phyloP scores from a whole-genome alignment of 2,888 invertebrate species.

The Phyllotreta cruciferae region DNA sequence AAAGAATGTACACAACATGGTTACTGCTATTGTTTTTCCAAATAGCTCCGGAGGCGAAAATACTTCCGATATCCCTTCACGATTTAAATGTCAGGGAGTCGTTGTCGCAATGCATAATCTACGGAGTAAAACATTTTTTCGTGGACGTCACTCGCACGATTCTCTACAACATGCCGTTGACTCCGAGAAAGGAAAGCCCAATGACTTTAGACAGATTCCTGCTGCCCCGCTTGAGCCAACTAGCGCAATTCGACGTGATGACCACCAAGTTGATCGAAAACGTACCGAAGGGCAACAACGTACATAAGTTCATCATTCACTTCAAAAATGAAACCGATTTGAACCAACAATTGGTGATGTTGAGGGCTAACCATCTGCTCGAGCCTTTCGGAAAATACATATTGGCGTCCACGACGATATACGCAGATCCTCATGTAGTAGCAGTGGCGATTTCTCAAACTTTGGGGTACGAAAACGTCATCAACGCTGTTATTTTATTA shows the following conservation, averaged over 20 bases:
- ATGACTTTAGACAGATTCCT: constrained; percentile 11
- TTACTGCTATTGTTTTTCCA: no score
- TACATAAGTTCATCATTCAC: constrained; percentile 28
- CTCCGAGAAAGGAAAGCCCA: not conserved
- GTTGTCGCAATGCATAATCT: constrained; percentile 28
- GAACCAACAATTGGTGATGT: constrained; percentile 6
- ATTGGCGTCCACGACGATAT: constrained; percentile 16
- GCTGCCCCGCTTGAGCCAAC: constrained; percentile 3
- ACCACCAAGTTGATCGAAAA: constrained; percentile 10
- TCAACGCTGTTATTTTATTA: constrained; percentile 27
- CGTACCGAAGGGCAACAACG: not conserved
- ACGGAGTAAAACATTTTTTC: constrained; percentile 26
- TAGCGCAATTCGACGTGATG: constrained; percentile 4
- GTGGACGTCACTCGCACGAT: constrained; percentile 9
- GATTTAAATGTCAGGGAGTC: constrained; percentile 20
- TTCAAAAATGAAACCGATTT: constrained; percentile 22
- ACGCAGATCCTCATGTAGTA: not conserved
- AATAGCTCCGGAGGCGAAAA: no score
- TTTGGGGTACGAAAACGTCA: constrained; percentile 26
- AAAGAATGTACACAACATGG: no score
- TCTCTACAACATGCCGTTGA: constrained; percentile 20
- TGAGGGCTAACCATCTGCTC: constrained; percentile 11
- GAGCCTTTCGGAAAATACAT: constrained; percentile 23
- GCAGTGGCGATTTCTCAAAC: constrained; percentile 9
- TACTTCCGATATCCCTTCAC: no score